Conservation (phyloP, 2,113 vertebrate species). For the Romanogobio albipinnatus region DNA sequence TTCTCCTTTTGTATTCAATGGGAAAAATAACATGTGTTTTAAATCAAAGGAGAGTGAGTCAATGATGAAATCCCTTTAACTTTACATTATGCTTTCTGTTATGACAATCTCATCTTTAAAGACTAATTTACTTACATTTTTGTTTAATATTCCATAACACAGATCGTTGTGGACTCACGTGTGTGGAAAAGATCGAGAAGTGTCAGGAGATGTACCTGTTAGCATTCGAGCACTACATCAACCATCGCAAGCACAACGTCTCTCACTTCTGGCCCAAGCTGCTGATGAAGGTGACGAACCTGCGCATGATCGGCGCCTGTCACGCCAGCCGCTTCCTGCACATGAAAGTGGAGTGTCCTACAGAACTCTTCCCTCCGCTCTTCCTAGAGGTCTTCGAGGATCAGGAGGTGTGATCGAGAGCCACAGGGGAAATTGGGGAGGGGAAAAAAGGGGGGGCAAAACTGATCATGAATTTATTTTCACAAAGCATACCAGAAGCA, state of each 20-base stretch:
- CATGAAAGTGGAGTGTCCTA: conserved; percentile 99
- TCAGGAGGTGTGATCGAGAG: conserved; percentile 79
- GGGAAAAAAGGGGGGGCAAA: not conserved
- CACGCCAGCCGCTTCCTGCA: conserved; percentile 99
- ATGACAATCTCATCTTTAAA: not conserved
- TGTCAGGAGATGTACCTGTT: conserved; percentile 90
- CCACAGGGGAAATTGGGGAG: not conserved
- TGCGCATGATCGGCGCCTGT: conserved; percentile 98
- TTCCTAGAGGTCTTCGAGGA: conserved; percentile 85
- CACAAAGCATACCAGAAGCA: not conserved
- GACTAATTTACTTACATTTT: not conserved
- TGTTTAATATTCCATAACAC: not conserved
- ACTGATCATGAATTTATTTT: not conserved
- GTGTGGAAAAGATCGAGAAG: conserved; percentile 88
- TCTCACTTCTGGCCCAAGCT: conserved; percentile 99
- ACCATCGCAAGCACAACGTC: conserved; percentile 92
- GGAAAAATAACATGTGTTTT: not conserved
- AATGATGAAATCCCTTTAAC: not conserved
- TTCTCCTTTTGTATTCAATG: not conserved
- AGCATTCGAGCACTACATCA: conserved; percentile 91
- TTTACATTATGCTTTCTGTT: not conserved
- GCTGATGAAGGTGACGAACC: conserved; percentile 99
- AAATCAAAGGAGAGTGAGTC: not conserved
- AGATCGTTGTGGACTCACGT: conserved; percentile 86
- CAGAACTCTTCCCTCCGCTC: conserved; percentile 83